Evolutionary conservation across 2,113 vertebrate species (phyloP).

Genomic region (Ptilonorhynchus violaceus): DNA sequence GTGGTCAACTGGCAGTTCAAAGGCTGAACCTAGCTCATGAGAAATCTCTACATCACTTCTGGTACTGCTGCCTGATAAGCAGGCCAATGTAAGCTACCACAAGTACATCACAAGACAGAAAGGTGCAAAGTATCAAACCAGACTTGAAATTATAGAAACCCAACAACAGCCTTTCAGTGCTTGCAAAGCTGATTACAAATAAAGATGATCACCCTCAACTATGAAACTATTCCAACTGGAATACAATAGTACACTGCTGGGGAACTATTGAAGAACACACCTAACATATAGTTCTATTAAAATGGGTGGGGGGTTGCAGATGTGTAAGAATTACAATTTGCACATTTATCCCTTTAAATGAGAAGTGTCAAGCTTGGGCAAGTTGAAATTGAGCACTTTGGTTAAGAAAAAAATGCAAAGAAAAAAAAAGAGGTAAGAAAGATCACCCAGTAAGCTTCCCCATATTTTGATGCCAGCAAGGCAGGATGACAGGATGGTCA

Average conservation of each 20-base stretch:
- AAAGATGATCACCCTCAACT: background rate
- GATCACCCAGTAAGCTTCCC: background rate
- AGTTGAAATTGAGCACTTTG: background rate
- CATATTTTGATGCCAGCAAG: background rate
- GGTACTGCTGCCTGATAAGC: background rate
- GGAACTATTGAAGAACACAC: background rate
- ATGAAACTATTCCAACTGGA: background rate
- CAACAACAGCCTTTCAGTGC: background rate
- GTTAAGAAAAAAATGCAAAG: background rate
- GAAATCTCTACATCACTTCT: background rate
- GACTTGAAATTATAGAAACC: background rate
- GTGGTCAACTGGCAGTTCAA: background rate
- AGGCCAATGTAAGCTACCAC: background rate
- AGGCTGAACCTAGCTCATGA: background rate
- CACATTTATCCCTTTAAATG: background rate
- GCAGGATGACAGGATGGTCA: background rate
- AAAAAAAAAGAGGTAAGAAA: background rate
- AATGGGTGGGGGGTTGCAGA: fast-evolving
- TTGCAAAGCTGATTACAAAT: background rate
- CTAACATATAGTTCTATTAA: background rate
- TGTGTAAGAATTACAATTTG: background rate
- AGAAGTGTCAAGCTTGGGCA: background rate
- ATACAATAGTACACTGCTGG: background rate
- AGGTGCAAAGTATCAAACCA: background rate
- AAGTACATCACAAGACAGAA: background rate